Conservation (phyloP, 1,140 invertebrate species). For the Hylaeus volcanicus region DNA sequence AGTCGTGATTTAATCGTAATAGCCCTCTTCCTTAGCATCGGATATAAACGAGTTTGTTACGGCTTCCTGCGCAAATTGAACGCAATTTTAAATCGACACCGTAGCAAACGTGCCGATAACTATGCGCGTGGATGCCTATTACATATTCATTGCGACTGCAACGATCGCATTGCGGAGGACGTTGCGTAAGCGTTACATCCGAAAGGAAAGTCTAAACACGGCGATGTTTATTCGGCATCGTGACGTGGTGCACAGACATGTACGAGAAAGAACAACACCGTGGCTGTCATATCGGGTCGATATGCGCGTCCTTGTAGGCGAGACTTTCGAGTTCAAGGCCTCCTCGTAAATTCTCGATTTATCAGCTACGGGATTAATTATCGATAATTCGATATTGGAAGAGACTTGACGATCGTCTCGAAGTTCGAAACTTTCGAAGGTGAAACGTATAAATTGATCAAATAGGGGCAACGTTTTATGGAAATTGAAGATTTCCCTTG, state of each 20-base stretch:
- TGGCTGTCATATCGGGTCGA: background rate
- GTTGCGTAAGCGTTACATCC: slow-evolving; percentile 20
- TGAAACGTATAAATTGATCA: background rate
- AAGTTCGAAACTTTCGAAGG: background rate
- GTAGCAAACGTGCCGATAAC: slow-evolving; percentile 11
- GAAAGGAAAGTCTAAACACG: slow-evolving; percentile 25
- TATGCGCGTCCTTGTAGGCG: slow-evolving; percentile 12
- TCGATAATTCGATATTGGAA: background rate
- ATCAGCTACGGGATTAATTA: too few relatives aligned
- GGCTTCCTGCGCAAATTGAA: background rate
- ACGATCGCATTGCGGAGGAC: background rate
- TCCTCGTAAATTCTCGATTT: too few relatives aligned
- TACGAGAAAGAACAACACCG: background rate
- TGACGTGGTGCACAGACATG: background rate
- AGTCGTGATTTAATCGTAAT: too few relatives aligned
- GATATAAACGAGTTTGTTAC: background rate
- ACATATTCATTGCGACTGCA: slow-evolving; percentile 19
- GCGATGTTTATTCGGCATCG: slow-evolving; percentile 8
- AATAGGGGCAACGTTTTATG: background rate
- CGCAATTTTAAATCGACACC: background rate
- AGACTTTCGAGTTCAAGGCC: slow-evolving; percentile 27
- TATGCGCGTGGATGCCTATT: background rate
- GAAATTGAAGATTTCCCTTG: background rate
- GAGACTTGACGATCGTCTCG: too few relatives aligned
- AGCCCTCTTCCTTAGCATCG: background rate